Evolutionary conservation across 2,888 invertebrate species (phyloP), one percentile per base, ranked within the genome.

Genomic region (Tridacna gigas): DNA sequence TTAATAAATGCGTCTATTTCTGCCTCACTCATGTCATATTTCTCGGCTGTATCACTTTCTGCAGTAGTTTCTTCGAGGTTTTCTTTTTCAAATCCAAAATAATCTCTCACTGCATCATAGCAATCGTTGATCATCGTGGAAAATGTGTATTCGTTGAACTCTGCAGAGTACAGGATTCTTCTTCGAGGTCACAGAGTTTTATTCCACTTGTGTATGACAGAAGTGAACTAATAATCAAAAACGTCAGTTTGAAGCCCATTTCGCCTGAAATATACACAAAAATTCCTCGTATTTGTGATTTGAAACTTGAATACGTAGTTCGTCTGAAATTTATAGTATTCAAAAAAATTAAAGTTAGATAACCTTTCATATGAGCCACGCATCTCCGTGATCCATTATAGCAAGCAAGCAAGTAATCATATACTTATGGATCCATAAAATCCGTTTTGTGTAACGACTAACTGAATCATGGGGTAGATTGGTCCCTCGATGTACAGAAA

Each of bases 161-260:
- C 67, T 2, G 45, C 3, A 3, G n/a, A 45, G 20, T 45, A 45
- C 67, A 67, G 1, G n/a, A 18, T 67, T 67, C 67, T 11, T 45
- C 45, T 45, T 37, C 20, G n/a, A 67, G 47, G 28, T 67, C 45
- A 45, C 67, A 67, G n/a, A 67, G 67, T 15, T 67, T 37, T 12
- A 67, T 15, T 20, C 4, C 18, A 9, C 20, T n/a, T 9, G 56
- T 56, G 56, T 56, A 56, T 56, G 18, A n/a, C n/a, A 56, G n/a
- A 56, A 56, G 56, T n/a, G 9, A n/a, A 18, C 18, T 20, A 3
- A 56, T 20, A 9, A 9, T 4, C 9, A 56, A 56, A n/a, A 56
- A 56, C 56, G 18, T 56, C n/a, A n/a, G 18, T 3, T n/a, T n/a
- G 56, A 56, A 56, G 20, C 20, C 56, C 56, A 56, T 56, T n/a